Evolutionary conservation across 2,888 invertebrate genomes (phyloP).

Genomic region (Polydrusus pterygomalis): DNA sequence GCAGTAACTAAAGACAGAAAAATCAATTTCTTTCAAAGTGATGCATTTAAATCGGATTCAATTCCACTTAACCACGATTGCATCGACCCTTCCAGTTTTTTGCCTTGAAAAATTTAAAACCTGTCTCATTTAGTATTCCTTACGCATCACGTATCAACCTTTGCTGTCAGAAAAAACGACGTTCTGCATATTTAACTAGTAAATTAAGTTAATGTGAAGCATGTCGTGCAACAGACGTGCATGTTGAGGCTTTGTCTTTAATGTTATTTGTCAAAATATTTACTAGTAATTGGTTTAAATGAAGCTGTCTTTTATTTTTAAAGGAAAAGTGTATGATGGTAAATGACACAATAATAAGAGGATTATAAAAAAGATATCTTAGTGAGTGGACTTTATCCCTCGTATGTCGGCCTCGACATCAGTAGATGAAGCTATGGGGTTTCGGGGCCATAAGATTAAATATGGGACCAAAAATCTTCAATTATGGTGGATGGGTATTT

Average conservation of each 20-base stretch:
- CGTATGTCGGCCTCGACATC: too few relatives aligned
- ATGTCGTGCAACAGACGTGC: conserved; percentile 39
- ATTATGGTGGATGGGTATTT: too few relatives aligned
- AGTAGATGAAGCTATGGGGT: too few relatives aligned
- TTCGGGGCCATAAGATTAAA: too few relatives aligned
- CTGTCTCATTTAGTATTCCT: conserved; percentile 28
- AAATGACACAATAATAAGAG: too few relatives aligned
- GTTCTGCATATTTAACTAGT: conserved; percentile 43
- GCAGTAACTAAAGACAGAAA: too few relatives aligned
- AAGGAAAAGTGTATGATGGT: background rate
- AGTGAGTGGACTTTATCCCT: too few relatives aligned
- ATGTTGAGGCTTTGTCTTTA: conserved; percentile 33
- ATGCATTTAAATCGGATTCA: background rate
- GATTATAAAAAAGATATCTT: too few relatives aligned
- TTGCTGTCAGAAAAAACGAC: conserved; percentile 38
- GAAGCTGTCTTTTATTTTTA: conserved; percentile 16
- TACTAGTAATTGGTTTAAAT: conserved; percentile 25
- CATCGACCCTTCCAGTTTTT: background rate
- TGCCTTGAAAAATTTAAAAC: conserved; percentile 10
- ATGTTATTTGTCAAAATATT: conserved; percentile 41
- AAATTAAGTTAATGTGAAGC: conserved; percentile 40
- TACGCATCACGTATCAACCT: conserved; percentile 28
- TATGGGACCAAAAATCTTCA: too few relatives aligned
- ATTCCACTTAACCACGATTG: conserved; percentile 21
- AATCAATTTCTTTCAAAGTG: too few relatives aligned